These are phyloP conservation scores for Leptopterna dolabrata DNA, from an alignment of 2,888 invertebrate genomes.

Conservation along the genomic window DNA sequence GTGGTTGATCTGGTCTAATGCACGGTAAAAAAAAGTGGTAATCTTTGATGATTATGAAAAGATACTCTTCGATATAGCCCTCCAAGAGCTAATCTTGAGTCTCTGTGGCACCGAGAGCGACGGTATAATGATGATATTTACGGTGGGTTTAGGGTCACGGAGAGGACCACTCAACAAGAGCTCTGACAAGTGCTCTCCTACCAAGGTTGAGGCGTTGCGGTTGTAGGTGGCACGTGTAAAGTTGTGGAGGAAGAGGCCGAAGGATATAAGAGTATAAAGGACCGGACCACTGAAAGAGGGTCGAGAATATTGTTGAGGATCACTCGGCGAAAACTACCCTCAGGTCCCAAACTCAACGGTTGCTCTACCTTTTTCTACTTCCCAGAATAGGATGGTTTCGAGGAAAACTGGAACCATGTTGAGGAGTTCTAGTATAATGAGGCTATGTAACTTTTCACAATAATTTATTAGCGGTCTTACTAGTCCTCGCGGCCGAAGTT, in stretches of 20 bases:
- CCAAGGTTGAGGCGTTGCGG: not conserved
- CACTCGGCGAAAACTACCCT: not conserved
- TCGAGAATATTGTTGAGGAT: not conserved
- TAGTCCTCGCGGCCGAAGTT: too few relatives aligned
- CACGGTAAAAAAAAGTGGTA: too few relatives aligned
- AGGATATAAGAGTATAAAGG: not conserved
- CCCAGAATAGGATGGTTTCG: too few relatives aligned
- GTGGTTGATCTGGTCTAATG: too few relatives aligned
- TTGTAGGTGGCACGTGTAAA: not conserved
- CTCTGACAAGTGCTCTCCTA: not conserved
- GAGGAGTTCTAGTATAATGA: too few relatives aligned
- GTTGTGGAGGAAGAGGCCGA: not conserved
- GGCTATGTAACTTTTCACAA: too few relatives aligned
- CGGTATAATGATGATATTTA: not conserved
- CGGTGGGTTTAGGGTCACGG: not conserved
- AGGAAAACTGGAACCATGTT: too few relatives aligned
- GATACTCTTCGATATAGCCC: too few relatives aligned
- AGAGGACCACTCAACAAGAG: not conserved
- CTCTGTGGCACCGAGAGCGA: not conserved
- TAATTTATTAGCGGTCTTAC: too few relatives aligned
- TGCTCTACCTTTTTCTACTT: too few relatives aligned
- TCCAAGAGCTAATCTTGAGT: not conserved
- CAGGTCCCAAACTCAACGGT: not conserved
- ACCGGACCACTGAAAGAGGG: not conserved
- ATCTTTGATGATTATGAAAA: too few relatives aligned